These are phyloP conservation scores for Chelonoidis abingdonii DNA, from an alignment of 2,113 vertebrate genomes.

Conservation along the genomic window DNA sequence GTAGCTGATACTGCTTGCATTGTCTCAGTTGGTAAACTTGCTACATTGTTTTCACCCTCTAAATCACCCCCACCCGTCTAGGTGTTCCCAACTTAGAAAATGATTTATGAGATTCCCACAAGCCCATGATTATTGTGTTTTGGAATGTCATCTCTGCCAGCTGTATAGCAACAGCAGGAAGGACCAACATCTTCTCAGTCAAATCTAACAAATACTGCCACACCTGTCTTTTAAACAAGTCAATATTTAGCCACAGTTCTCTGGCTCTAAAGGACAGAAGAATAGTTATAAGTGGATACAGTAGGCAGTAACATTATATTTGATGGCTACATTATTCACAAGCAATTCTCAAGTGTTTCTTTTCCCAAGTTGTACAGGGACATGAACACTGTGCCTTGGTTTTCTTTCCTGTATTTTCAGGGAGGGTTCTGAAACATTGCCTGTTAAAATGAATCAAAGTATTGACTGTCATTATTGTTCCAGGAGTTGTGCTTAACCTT, in stretches of 20 bases:
- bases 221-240: neutral
- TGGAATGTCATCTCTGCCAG: neutral
- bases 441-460: neutral
- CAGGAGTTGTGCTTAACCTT: slow-evolving; percentile 1
- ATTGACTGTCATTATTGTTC: slow-evolving; percentile 14
- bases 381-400: neutral
- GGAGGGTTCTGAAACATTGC: neutral
- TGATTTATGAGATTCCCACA: neutral
- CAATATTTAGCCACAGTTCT: neutral
- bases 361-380: neutral
- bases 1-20: neutral
- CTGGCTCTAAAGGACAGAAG: neutral
- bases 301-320: neutral
- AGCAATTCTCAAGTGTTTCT: neutral
- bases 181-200: neutral
- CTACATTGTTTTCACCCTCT: neutral
- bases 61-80: neutral
- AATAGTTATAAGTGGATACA: neutral
- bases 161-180: neutral
- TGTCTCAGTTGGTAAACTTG: neutral
- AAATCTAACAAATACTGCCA: slow-evolving; percentile 40
- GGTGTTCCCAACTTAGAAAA: neutral
- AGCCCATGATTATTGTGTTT: neutral
- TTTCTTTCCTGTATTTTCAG: too few species aligned
- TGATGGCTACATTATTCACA: neutral